A percentile compares a stretch with the other conserved stretches of the same genome.
Evolutionary conservation across 2,888 invertebrate genomes (phyloP).

Genomic region (Fabriciana adippe): DNA sequence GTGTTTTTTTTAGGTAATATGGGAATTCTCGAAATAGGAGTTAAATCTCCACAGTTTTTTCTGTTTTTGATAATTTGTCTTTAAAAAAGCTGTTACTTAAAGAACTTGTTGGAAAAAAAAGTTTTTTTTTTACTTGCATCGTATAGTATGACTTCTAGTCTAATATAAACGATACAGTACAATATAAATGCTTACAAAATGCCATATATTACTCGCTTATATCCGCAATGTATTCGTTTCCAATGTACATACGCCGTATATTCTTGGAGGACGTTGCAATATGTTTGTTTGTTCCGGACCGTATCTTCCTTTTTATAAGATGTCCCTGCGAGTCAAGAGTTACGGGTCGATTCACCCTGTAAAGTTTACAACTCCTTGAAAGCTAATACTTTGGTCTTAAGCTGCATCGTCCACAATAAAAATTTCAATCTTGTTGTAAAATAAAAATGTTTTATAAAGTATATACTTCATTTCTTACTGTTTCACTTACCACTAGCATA

Average conservation of each 20-base stretch:
- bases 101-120: no score
- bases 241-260: conserved; percentile 57
- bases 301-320: conserved; percentile 69
- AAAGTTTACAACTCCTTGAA: conserved; percentile 53
- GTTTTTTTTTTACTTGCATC: neutral
- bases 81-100: no score
- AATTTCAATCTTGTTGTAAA: neutral
- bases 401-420: conserved; percentile 8
- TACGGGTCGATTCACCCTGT: conserved; percentile 59
- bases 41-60: no score
- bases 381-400: conserved; percentile 44
- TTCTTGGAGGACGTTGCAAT: conserved; percentile 62
- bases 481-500: neutral
- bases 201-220: conserved; percentile 45
- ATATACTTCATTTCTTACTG: no score
- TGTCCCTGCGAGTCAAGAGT: conserved; percentile 54
- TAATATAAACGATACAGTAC: neutral
- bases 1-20: no score
- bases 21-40: no score
- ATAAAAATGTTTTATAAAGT: no score
- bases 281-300: conserved; percentile 69
- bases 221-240: conserved; percentile 53
- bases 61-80: no score
- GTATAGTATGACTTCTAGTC: no score
- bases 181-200: conserved; percentile 22